Conservation (phyloP, 2,888 invertebrate species). For the Cremastinae sp. region DNA sequence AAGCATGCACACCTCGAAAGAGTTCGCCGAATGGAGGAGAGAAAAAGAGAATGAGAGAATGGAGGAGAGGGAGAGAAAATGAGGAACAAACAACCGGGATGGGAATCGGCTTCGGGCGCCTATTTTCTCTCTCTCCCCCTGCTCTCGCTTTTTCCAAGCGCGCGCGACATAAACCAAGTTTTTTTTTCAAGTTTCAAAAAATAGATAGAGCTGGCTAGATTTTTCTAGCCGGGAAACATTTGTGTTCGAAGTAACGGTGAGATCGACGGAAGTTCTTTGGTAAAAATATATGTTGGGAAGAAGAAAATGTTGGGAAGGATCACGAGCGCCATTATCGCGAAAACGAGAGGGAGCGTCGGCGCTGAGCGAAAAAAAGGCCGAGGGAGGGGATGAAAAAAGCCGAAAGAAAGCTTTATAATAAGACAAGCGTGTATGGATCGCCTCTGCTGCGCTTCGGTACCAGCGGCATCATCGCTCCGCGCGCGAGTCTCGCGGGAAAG, state of each 20-base stretch:
- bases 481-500: conserved; percentile 38
- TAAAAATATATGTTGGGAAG: no score
- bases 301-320: neutral
- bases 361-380: conserved; percentile 1
- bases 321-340: conserved; percentile 6
- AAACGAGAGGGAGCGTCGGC: neutral
- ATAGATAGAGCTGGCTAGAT: no score
- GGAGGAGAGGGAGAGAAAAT: conserved; percentile 5
- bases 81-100: conserved; percentile 25
- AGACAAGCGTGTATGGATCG: conserved; percentile 69
- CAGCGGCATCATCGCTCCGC: conserved; percentile 51
- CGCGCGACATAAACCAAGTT: conserved; percentile 1
- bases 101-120: conserved; percentile 36
- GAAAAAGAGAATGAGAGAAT: conserved; percentile 10
- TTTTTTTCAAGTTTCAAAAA: no score
- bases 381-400: conserved; percentile 15
- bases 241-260: no score
- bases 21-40: conserved; percentile 28
- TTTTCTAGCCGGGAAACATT: no score
- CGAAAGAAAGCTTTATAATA: conserved; percentile 73
- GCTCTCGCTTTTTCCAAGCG: no score
- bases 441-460: conserved; percentile 47
- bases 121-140: neutral
- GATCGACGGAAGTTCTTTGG: no score
- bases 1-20: conserved; percentile 20